phyloP scores from a whole-genome alignment of 2,797 vertebrate species.

The Dendrocincla tyrannina region DNA sequence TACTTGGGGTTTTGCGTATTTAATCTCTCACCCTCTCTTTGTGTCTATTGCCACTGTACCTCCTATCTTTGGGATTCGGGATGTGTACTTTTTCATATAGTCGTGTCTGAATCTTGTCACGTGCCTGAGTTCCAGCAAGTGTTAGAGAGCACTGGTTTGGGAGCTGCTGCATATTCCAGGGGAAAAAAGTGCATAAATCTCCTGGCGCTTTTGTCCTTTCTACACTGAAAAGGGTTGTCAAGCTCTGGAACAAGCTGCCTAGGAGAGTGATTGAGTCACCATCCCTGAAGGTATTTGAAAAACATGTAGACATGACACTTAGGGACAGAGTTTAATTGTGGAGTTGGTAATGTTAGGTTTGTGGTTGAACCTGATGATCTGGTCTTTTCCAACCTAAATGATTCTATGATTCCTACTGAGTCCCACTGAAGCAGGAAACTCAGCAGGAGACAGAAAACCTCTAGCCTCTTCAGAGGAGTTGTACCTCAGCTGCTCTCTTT shows the following conservation, averaged over 20 bases:
- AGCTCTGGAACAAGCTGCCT: background rate
- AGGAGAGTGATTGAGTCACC: background rate
- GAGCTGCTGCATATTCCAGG: background rate
- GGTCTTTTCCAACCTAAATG: background rate
- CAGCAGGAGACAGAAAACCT: background rate
- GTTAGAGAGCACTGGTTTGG: background rate
- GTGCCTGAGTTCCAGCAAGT: background rate
- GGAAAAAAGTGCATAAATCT: background rate
- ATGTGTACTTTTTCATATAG: background rate
- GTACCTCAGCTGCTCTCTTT: background rate
- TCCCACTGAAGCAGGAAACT: background rate
- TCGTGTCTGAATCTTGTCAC: background rate
- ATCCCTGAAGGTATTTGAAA: background rate
- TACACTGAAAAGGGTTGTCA: fast-evolving
- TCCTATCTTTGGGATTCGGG: background rate
- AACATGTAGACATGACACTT: fast-evolving
- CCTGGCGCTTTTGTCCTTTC: background rate
- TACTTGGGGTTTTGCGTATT: background rate
- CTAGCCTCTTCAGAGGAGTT: background rate
- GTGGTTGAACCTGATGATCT: background rate
- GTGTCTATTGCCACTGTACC: background rate
- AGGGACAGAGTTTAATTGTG: background rate
- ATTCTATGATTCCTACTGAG: background rate
- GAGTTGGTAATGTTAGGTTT: background rate
- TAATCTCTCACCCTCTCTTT: background rate